Conservation (phyloP, 1,140 invertebrate genomes). For the Drosophila lowei region DNA sequence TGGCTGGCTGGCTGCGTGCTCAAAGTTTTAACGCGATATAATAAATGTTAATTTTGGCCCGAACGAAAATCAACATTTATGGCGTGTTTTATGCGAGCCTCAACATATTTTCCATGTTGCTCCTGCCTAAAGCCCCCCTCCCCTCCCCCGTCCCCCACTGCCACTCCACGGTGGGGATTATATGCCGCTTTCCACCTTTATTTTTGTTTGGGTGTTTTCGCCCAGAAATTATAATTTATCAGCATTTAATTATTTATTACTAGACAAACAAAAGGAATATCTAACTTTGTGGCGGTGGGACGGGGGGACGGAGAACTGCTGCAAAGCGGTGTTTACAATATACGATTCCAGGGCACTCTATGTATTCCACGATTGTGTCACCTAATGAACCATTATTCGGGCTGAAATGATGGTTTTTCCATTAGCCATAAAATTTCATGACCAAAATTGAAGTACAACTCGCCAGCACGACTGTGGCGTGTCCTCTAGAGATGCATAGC, state of each 20-base stretch:
- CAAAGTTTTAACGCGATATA: constrained; percentile 81
- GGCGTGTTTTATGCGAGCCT: constrained; percentile 76
- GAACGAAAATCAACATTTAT: constrained; percentile 83
- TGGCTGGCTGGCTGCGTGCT: constrained; percentile 60
- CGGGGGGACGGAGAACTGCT: too few relatives aligned
- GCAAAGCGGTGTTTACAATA: too few relatives aligned
- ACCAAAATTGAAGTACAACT: background rate
- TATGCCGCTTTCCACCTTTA: constrained; percentile 38
- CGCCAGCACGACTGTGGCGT: too few relatives aligned
- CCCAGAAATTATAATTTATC: constrained; percentile 23
- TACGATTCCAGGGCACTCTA: too few relatives aligned
- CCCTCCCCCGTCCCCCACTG: constrained; percentile 1
- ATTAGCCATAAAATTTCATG: constrained; percentile 55
- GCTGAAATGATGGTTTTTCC: constrained; percentile 43
- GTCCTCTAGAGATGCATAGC: background rate
- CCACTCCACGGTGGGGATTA: constrained; percentile 49
- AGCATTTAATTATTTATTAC: constrained; percentile 53
- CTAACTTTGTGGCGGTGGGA: constrained; percentile 16
- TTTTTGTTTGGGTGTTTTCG: constrained; percentile 1
- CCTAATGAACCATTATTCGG: constrained; percentile 4
- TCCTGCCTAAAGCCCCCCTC: constrained; percentile 32
- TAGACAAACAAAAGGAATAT: constrained; percentile 52
- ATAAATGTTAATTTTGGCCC: constrained; percentile 82
- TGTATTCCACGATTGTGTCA: background rate
- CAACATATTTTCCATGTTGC: constrained; percentile 78